Base-by-base conservation (phyloP, 2,888 invertebrate species). In the Chloromyia formosa region DNA sequence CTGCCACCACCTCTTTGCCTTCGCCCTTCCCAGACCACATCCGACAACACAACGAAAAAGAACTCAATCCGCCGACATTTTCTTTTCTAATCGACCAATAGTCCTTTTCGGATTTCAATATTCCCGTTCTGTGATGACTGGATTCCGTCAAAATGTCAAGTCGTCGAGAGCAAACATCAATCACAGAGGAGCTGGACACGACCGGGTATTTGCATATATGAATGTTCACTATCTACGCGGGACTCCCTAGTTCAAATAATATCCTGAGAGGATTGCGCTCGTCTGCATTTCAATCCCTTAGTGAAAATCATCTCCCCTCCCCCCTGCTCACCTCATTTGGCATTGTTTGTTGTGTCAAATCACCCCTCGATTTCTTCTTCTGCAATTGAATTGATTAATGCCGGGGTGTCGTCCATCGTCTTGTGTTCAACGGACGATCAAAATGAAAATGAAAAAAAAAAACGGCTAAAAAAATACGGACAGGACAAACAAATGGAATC, bases 121-220 rank as follows among this genome's bases (percentile, higher is more conserved):
- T 56, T 71, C 40, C 27, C 23, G 42, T 71, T 40, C 56, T 40
- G 22, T 10, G 16, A 35, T 35, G 27, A 35, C 27, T 35, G 2
- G 27, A 35, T 69, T 53, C 54, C 53, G 27, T 69, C 49, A 54
- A 54, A 69, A 69, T 69, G 71, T n/a, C 71, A 71, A 40, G 16
- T 58, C 40, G 12, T 12, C 7, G 35, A 58, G 35, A 35, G 40
- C 58, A 40, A n/a, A 71, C 71, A 71, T 71, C 71, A 54, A 71
- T 71, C 71, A 71, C 23, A 56, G 35, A 71, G 58, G 22, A 71
- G 20, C 35, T 35, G n/a, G 9, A 23, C 20, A 40, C 14, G 16
- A 71, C 27, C 27, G 27, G 27, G 27, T 2, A 35, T 71, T 71
- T 71, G 56, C 56, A 71, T 58, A 20, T 22, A 20, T 35, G 27